Base-by-base conservation (phyloP, 35 echinoderm and acorn worm species). In the Apostichopus japonicus region DNA sequence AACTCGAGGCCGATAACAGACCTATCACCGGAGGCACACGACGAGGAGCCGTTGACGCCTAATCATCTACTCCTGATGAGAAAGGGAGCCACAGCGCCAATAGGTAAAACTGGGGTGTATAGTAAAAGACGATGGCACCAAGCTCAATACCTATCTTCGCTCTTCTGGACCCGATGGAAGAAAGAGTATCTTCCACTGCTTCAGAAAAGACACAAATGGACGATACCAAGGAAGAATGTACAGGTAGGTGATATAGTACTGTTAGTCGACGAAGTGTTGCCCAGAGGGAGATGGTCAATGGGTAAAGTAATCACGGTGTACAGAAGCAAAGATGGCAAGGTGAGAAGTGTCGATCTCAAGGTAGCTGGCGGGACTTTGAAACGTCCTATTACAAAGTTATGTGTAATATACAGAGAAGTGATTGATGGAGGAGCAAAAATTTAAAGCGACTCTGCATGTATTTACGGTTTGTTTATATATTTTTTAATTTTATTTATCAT, bases 141-240 rank as follows among this genome's bases (percentile, higher is more conserved):
- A 56, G 94, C 78, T 8, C 94, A 95, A 73, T 95, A 95, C 56
- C 84, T 95, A 19, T 67, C 94, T 15, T 73, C 59, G 22, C 76
- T 87, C 19, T 95, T 95, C 63, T 95, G 90, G 94, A 53, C 72
- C 10, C 78, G 90, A 3, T 95, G 94, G 94, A 87, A 16, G 53
- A 95, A 88, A 22, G 90, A 92, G 84, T 95, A 95, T 53, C 94
- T 95, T 70, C 94, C 90, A 2, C 56, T 92, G 7, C 73, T 95
- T 5, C 94, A 95, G 52, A 87, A 79, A 14, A 87, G 94, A 21
- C 90, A 92, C 16, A 95, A 86, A 53, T 95, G 94, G 94, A 93
- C 62, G 4, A 90, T 33, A 10, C 17, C 93, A 77, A 90, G 24
- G 78, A 56, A 78, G 6, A 90, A 94, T 6, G 78, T 93, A 5